A percentile compares a stretch with the other conserved stretches of the same genome.
Evolutionary conservation across 2,797 vertebrate species (phyloP).

Genomic region (Spinus pinus): DNA sequence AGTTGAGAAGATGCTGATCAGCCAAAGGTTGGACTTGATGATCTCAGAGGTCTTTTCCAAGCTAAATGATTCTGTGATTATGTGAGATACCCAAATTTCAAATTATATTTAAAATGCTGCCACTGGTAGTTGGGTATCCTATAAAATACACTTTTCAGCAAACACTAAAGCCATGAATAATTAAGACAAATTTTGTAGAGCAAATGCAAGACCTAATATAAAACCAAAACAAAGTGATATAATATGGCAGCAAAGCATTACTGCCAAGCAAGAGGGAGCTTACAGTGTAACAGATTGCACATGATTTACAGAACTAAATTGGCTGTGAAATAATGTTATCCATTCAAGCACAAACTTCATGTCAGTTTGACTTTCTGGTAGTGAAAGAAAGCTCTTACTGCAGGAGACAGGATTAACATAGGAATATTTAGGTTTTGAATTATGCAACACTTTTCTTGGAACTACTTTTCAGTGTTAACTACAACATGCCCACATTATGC

Average conservation of each 20-base stretch:
- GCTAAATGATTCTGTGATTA: not conserved
- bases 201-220: not conserved
- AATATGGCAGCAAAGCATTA: not conserved
- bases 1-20: not conserved
- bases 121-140: not conserved
- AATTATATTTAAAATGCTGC: not conserved
- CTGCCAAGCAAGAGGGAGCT: constrained; percentile 15
- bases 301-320: constrained; percentile 52
- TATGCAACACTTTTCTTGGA: not conserved
- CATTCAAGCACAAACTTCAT: constrained; percentile 37
- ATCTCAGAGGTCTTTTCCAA: not conserved
- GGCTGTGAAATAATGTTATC: constrained; percentile 60
- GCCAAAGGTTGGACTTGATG: not conserved
- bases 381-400: not conserved
- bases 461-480: not conserved
- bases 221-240: not conserved
- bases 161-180: constrained; percentile 16
- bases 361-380: not conserved
- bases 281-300: not conserved
- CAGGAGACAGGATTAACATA: not conserved
- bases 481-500: not conserved
- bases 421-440: not conserved
- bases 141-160: not conserved
- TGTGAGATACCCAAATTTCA: not conserved
- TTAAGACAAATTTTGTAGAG: not conserved